Evolutionary conservation across 1,140 invertebrate species (phyloP).

Genomic region (Cryptotermes secundus): DNA sequence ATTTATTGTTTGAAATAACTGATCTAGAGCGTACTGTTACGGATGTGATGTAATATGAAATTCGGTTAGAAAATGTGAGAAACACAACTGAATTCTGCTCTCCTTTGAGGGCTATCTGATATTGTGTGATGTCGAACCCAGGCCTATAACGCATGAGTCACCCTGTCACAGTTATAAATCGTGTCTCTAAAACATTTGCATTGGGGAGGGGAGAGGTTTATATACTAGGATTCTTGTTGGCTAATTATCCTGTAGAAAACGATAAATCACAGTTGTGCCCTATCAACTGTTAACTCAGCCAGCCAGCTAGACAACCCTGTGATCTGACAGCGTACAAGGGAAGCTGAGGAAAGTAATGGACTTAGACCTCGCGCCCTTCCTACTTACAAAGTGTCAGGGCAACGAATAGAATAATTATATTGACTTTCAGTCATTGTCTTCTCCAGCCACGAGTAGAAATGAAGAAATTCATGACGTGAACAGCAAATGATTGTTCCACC

Average conservation of each 20-base stretch:
- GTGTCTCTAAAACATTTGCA: not conserved
- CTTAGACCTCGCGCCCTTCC: not conserved
- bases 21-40: too few relatives aligned
- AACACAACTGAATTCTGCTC: too few relatives aligned
- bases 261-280: slow-evolving; percentile 3
- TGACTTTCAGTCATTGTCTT: slow-evolving; percentile 13
- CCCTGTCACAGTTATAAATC: not conserved
- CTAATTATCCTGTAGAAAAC: not conserved
- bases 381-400: not conserved
- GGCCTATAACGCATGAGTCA: not conserved
- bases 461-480: not conserved
- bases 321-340: slow-evolving; percentile 5
- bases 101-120: too few relatives aligned
- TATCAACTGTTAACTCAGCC: slow-evolving; percentile 2
- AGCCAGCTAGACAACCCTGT: not conserved
- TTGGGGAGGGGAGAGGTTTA: not conserved
- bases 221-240: not conserved
- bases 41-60: too few relatives aligned
- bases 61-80: too few relatives aligned
- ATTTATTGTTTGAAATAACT: too few relatives aligned
- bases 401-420: slow-evolving; percentile 18
- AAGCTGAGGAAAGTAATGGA: slow-evolving; percentile 2
- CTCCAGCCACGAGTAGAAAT: not conserved
- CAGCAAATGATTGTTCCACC: not conserved
- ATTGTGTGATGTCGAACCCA: not conserved